Percentiles rank a stretch among this genome's conserved stretches.
phyloP scores from a whole-genome alignment of 35 echinoderm and acorn worm species.

The Heliocidaris erythrogramma region DNA sequence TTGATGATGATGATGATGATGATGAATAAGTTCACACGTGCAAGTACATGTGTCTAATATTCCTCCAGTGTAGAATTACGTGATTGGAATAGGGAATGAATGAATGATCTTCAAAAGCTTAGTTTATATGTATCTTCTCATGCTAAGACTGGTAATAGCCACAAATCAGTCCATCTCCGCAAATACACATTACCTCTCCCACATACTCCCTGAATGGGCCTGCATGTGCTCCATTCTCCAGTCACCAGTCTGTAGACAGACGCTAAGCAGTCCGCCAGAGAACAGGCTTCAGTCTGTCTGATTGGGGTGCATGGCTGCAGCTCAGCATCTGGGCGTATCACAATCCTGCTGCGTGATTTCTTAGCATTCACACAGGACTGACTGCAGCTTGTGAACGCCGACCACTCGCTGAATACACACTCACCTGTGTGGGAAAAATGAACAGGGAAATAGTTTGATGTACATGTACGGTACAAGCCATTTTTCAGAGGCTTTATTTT shows the following conservation, averaged over 20 bases:
- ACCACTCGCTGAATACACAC: slow-evolving; percentile 86
- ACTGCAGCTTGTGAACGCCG: slow-evolving; percentile 69
- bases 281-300: slow-evolving; percentile 58
- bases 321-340: slow-evolving; percentile 53
- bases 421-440: slow-evolving; percentile 64
- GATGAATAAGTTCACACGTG: too few relatives aligned
- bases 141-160: too few relatives aligned
- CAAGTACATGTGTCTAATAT: too few relatives aligned
- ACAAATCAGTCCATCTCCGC: not conserved
- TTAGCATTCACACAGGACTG: slow-evolving; percentile 47
- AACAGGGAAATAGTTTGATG: not conserved
- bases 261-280: slow-evolving; percentile 46
- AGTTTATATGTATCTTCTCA: too few relatives aligned
- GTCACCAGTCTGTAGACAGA: slow-evolving; percentile 44
- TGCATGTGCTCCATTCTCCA: slow-evolving; percentile 75
- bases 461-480: not conserved
- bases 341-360: slow-evolving; percentile 70
- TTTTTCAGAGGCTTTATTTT: too few relatives aligned
- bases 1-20: too few relatives aligned
- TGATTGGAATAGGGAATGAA: too few relatives aligned
- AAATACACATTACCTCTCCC: slow-evolving; percentile 68
- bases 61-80: too few relatives aligned
- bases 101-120: too few relatives aligned
- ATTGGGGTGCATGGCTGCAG: slow-evolving; percentile 62
- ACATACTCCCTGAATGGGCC: slow-evolving; percentile 72